phyloP scores from a whole-genome alignment of 1,140 invertebrate species.

The Campoletis sonorensis region DNA sequence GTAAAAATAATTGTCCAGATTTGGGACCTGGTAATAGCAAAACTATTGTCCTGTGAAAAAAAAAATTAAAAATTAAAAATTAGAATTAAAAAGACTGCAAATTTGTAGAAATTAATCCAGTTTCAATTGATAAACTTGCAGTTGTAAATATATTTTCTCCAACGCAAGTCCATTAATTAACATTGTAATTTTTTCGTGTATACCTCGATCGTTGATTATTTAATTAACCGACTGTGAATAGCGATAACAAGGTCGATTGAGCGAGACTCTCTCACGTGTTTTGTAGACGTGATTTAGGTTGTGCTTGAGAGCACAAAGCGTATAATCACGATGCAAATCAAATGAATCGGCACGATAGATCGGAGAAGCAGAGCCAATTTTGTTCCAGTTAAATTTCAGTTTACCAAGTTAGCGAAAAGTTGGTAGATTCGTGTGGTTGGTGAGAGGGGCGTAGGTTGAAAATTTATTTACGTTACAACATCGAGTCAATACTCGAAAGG shows the following conservation, averaged over 20 bases:
- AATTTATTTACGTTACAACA: neutral
- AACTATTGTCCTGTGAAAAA: no score
- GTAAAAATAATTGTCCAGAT: no score
- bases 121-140: no score
- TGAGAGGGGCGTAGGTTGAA: neutral
- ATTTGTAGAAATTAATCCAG: no score
- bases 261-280: neutral
- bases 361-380: constrained; percentile 58
- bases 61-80: no score
- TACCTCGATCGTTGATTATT: neutral
- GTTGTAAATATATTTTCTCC: no score
- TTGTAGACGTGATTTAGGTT: neutral
- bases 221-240: neutral
- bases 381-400: constrained; percentile 69
- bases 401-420: constrained; percentile 69
- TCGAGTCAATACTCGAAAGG: constrained; percentile 12
- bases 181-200: neutral
- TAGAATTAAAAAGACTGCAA: no score
- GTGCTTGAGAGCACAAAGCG: neutral
- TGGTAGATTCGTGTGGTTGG: constrained; percentile 41
- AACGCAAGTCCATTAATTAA: no score
- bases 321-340: neutral
- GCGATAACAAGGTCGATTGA: neutral
- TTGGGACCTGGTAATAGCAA: no score
- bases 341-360: neutral